These are phyloP conservation scores for Phenganax marumi DNA, from an alignment of 92 coral and sea anemone species.

Conservation along the genomic window DNA sequence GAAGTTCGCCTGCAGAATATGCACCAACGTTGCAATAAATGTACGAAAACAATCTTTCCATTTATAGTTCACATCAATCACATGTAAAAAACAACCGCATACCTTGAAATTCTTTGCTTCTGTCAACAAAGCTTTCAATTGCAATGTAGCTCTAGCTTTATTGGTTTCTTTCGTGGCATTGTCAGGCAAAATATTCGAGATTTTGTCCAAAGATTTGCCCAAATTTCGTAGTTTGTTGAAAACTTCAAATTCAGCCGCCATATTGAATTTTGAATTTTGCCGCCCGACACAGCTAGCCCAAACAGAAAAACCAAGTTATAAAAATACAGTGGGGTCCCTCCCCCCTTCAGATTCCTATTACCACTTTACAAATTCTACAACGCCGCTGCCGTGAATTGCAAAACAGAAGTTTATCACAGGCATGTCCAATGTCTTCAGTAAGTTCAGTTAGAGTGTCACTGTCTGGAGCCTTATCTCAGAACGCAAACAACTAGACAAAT, in stretches of 20 bases:
- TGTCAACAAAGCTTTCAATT: constrained; percentile 14
- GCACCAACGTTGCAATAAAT: not conserved
- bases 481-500: too few relatives aligned
- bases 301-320: not conserved
- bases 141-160: constrained; percentile 31
- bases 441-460: too few relatives aligned
- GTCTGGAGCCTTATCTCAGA: too few relatives aligned
- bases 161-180: not conserved
- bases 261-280: constrained; percentile 15
- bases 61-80: not conserved
- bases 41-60: not conserved
- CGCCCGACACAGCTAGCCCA: constrained; percentile 11
- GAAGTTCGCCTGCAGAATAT: not conserved
- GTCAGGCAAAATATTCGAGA: not conserved
- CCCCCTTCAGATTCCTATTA: too few relatives aligned
- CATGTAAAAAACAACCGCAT: not conserved
- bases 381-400: too few relatives aligned
- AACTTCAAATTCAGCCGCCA: constrained; percentile 38
- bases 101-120: constrained; percentile 35
- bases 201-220: constrained; percentile 31
- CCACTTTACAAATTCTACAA: too few relatives aligned
- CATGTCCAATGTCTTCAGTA: too few relatives aligned
- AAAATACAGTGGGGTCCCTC: too few relatives aligned
- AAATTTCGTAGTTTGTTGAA: constrained; percentile 32
- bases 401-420: too few relatives aligned